These are phyloP conservation scores for Nothura maculosa DNA, from an alignment of 2,797 vertebrate genomes.

Conservation along the genomic window DNA sequence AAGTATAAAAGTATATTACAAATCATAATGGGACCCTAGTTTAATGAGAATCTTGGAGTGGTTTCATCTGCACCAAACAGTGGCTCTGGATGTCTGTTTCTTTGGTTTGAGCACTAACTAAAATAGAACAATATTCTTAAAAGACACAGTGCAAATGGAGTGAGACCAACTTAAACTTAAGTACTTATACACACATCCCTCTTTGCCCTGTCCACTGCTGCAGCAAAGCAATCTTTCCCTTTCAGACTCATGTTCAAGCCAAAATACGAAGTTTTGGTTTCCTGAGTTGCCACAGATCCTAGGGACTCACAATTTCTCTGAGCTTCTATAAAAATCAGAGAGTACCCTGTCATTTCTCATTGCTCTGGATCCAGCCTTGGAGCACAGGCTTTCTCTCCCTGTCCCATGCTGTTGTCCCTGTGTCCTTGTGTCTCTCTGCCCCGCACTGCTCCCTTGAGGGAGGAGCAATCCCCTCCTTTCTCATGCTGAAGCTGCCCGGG, in stretches of 20 bases:
- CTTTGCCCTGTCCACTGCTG: not conserved
- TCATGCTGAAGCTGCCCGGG: not conserved
- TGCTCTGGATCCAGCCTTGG: rapidly evolving
- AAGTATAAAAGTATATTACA: not conserved
- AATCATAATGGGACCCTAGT: not conserved
- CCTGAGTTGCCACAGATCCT: not conserved
- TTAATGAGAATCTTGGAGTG: not conserved
- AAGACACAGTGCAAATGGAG: not conserved
- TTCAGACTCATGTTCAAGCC: not conserved
- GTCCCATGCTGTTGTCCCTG: not conserved
- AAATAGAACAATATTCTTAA: not conserved
- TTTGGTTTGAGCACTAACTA: not conserved
- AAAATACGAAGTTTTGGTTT: not conserved
- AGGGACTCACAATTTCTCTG: not conserved
- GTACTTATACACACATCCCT: not conserved
- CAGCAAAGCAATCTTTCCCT: not conserved
- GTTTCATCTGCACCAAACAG: not conserved
- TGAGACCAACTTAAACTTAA: not conserved
- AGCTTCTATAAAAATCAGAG: rapidly evolving
- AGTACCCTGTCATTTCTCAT: not conserved
- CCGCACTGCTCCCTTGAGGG: no score
- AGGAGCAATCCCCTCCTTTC: not conserved
- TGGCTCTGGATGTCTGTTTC: not conserved
- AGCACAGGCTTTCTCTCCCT: not conserved
- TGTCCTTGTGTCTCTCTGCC: not conserved